Evolutionary conservation across 2,888 invertebrate species (phyloP).

Genomic region (Galerucella nymphaeae): DNA sequence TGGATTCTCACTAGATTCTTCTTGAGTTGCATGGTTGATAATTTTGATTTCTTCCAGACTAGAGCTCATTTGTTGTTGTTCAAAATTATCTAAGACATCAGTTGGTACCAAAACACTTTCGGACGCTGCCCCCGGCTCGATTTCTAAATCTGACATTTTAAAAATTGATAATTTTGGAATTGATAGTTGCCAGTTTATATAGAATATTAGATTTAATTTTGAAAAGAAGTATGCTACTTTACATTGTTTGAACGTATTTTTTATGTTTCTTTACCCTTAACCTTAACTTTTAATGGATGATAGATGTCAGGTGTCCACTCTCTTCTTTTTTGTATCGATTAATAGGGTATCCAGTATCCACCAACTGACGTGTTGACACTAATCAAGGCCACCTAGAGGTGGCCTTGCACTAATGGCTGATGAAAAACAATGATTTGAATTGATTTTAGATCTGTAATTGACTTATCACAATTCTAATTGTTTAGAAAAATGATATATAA

Average conservation of each 20-base stretch:
- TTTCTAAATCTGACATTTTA: constrained; percentile 53
- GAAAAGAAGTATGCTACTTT: not conserved
- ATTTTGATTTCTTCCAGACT: constrained; percentile 72
- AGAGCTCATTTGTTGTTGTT: constrained; percentile 69
- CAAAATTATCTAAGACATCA: constrained; percentile 78
- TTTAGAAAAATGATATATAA: no score
- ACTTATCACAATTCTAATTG: no score
- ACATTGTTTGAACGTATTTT: not conserved
- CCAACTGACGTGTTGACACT: no score
- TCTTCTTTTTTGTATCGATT: no score
- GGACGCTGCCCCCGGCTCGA: constrained; percentile 71
- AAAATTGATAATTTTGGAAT: not conserved
- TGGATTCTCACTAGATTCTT: constrained; percentile 52
- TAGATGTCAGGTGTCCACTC: no score
- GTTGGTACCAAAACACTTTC: constrained; percentile 79
- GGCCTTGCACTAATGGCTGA: no score
- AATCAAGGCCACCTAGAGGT: no score
- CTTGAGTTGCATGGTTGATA: constrained; percentile 62
- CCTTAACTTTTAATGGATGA: not conserved
- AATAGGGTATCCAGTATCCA: no score
- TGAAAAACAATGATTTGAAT: no score
- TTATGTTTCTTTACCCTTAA: not conserved
- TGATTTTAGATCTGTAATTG: no score
- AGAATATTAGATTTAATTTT: not conserved
- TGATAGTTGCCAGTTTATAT: constrained; percentile 1